Percentiles rank a stretch among this genome's conserved stretches.
phyloP scores from a whole-genome alignment of 1,140 invertebrate species.

The Drosophila nigromelanica region DNA sequence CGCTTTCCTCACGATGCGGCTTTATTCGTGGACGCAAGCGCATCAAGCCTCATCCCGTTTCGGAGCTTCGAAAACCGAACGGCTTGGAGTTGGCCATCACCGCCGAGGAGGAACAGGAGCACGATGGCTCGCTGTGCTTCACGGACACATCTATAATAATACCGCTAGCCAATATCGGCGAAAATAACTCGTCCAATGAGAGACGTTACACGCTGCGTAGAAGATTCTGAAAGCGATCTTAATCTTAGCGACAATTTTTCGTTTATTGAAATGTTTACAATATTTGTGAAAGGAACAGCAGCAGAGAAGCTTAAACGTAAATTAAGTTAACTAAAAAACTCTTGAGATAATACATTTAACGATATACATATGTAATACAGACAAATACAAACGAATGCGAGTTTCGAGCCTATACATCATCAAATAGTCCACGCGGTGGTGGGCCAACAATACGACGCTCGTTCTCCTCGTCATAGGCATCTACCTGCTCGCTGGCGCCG shows the following conservation, averaged over 20 bases:
- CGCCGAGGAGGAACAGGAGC: neutral
- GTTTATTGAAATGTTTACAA: constrained; percentile 51
- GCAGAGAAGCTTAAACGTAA: constrained; percentile 45
- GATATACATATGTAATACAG: constrained; percentile 41
- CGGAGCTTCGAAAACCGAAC: neutral
- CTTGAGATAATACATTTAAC: constrained; percentile 31
- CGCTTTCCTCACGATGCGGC: constrained; percentile 15
- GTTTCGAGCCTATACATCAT: constrained; percentile 88
- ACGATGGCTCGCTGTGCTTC: neutral
- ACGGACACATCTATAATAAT: neutral
- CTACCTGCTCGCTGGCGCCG: constrained; percentile 77
- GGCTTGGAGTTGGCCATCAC: neutral
- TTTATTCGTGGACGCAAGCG: constrained; percentile 35
- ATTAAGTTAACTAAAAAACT: constrained; percentile 53
- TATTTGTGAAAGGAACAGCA: constrained; percentile 67
- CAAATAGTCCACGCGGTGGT: constrained; percentile 92
- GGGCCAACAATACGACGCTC: constrained; percentile 85
- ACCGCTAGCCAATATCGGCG: neutral
- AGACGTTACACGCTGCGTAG: neutral
- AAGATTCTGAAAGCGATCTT: neutral
- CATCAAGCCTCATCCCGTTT: constrained; percentile 26
- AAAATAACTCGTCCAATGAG: neutral
- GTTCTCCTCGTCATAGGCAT: constrained; percentile 83
- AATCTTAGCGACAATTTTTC: constrained; percentile 12
- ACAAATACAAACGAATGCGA: constrained; percentile 21